phyloP scores from a whole-genome alignment of 2,113 vertebrate genomes.

The Burhinus oedicnemus region DNA sequence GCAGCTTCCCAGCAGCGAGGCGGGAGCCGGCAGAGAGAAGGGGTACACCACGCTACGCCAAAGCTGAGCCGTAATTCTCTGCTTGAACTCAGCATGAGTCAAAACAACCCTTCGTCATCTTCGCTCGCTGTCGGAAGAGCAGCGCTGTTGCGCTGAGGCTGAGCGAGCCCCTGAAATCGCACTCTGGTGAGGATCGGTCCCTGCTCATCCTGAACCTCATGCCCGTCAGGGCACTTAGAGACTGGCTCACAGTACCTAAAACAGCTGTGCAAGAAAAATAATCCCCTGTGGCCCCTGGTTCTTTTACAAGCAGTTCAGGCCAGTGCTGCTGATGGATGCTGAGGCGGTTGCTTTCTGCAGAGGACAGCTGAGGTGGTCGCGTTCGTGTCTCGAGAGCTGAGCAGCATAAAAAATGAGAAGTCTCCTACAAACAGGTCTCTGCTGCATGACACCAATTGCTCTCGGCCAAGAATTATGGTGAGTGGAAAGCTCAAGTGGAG shows the following conservation, averaged over 20 bases:
- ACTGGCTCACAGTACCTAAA: neutral
- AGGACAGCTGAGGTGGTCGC: neutral
- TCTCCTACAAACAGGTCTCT: neutral
- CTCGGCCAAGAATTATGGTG: conserved; percentile 6
- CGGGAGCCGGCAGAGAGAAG: neutral
- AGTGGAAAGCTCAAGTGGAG: conserved; percentile 51
- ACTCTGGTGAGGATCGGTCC: neutral
- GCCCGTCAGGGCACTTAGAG: neutral
- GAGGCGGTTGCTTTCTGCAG: neutral
- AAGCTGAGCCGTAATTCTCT: neutral
- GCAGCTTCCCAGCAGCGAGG: neutral
- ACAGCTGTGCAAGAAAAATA: neutral
- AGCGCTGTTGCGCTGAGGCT: neutral
- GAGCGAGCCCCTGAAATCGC: neutral
- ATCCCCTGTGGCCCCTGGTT: fast-evolving
- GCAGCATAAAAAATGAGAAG: neutral
- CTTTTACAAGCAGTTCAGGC: neutral
- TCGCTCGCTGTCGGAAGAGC: fast-evolving
- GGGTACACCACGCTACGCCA: neutral
- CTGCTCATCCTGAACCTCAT: neutral
- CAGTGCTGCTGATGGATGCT: neutral
- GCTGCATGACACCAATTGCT: neutral
- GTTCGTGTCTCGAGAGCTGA: neutral
- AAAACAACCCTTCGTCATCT: neutral
- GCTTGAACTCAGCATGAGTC: neutral